Conservation (phyloP, 2,113 vertebrate genomes). For the Sturnira hondurensis region DNA sequence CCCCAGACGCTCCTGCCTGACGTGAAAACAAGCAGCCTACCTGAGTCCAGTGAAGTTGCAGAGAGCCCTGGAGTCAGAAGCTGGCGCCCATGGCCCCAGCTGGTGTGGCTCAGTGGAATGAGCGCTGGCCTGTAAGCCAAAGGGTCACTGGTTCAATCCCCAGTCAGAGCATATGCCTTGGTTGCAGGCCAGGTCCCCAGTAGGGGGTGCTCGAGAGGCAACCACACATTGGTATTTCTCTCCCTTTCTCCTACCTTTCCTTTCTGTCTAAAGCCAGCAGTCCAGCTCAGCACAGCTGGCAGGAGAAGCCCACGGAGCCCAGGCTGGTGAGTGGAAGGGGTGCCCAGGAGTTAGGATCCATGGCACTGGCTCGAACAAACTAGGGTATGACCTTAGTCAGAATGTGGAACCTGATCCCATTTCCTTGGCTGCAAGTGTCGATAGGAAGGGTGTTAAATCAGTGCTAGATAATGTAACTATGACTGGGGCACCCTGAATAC, state of each 20-base stretch:
- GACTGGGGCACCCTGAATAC: fast-evolving
- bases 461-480: fast-evolving
- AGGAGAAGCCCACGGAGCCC: background rate
- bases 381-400: background rate
- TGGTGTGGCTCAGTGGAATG: too few species aligned
- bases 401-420: background rate
- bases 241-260: too few species aligned
- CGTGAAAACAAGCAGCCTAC: background rate
- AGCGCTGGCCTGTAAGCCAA: too few species aligned
- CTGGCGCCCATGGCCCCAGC: background rate
- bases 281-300: background rate
- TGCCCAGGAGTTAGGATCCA: background rate
- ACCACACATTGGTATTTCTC: too few species aligned
- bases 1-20: background rate
- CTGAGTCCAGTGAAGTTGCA: background rate
- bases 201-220: too few species aligned
- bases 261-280: background rate
- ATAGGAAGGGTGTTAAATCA: too few species aligned
- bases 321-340: background rate
- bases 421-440: background rate
- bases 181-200: too few species aligned
- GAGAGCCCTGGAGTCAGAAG: background rate
- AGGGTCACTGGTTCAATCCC: too few species aligned
- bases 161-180: too few species aligned
- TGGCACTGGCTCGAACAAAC: fast-evolving